These are phyloP conservation scores for Enteromius viviparus DNA, from an alignment of 2,797 vertebrate genomes.

Conservation along the genomic window DNA sequence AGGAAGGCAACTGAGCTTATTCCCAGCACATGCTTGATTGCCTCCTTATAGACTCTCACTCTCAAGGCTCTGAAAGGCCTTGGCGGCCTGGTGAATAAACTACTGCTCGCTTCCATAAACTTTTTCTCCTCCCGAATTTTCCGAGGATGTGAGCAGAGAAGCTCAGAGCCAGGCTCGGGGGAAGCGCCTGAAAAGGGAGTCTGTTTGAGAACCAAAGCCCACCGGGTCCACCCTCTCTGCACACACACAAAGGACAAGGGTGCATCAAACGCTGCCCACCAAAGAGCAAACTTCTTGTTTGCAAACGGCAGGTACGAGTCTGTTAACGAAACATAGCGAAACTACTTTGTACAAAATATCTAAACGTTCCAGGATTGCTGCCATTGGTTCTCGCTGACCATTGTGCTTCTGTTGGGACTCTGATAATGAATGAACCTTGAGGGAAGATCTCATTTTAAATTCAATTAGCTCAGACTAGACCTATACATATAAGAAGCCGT, in stretches of 20 bases:
- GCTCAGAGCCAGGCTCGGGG: constrained; percentile 80
- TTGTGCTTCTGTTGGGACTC: constrained; percentile 14
- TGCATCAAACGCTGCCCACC: constrained; percentile 45
- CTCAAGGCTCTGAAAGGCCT: constrained; percentile 84
- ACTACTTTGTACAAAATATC: constrained; percentile 4
- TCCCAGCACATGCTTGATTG: constrained; percentile 94
- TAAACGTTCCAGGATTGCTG: not conserved
- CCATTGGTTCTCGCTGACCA: not conserved
- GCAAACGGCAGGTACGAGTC: constrained; percentile 46
- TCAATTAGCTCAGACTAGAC: constrained; percentile 25
- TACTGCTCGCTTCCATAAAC: constrained; percentile 93
- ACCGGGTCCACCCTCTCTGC: constrained; percentile 76
- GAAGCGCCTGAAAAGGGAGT: constrained; percentile 85
- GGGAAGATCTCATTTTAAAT: constrained; percentile 28
- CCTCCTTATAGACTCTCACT: constrained; percentile 89
- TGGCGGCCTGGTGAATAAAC: constrained; percentile 88
- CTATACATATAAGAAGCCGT: constrained; percentile 23
- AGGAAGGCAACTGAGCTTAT: constrained; percentile 82
- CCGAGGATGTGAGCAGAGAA: constrained; percentile 91
- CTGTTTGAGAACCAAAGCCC: constrained; percentile 84
- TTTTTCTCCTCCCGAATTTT: constrained; percentile 93
- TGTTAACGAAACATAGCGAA: not conserved
- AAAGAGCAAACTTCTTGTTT: constrained; percentile 45
- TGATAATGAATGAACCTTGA: constrained; percentile 25
- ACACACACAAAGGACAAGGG: constrained; percentile 60